Base-by-base conservation (phyloP, 2,113 vertebrate genomes). In the Pao palembangensis region DNA sequence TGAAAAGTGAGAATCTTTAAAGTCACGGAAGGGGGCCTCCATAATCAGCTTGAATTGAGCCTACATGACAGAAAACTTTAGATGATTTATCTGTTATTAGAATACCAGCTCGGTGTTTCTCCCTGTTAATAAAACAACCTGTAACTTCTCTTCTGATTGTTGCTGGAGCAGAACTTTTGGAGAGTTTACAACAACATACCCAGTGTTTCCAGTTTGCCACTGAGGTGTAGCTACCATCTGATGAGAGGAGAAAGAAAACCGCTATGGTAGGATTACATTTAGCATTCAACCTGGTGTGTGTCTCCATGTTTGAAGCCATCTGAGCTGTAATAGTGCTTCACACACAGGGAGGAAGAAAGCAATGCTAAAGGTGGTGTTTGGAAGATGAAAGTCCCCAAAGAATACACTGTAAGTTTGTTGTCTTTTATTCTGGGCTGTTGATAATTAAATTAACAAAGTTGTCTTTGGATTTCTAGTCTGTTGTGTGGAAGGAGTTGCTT, bases 161-260 rank as follows among this genome's bases (percentile, higher is more conserved):
- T 61, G 16, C 61, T 61, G 78, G 62, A 55, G 13, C 73, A 98
- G 97, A 93, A 93, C 86, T 98, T 98, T 76, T 99, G 96, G 97
- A 93, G 95, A 73, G 95, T 98, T 66, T 99, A 96, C 89, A 98
- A 98, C 90, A 99, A 98, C 75, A 98, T 96, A 76, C 94, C 95
- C 55, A 71, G 92, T 0, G 95, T 98, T 79, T 90, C 93, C 64
- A 88, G 80, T 66, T 83, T 98, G 83, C 93, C 94, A 44, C 73
- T 96, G 85, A 91, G 94, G 80, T 95, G 94, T 20, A 95, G 94
- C 84, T 99, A 96, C 79, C 96, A 98, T 71, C 88, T 98, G 87
- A 98, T 98, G 96, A 87, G 94, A 81, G 96, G 95, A 67, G 94
- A 96, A 81, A 91, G 96, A 69, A 92, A 94, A 66, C 95, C 93